Percentiles rank a stretch among this genome's conserved stretches.
Evolutionary conservation across 1,140 invertebrate species (phyloP).

Genomic region (Camponotus pennsylvanicus): DNA sequence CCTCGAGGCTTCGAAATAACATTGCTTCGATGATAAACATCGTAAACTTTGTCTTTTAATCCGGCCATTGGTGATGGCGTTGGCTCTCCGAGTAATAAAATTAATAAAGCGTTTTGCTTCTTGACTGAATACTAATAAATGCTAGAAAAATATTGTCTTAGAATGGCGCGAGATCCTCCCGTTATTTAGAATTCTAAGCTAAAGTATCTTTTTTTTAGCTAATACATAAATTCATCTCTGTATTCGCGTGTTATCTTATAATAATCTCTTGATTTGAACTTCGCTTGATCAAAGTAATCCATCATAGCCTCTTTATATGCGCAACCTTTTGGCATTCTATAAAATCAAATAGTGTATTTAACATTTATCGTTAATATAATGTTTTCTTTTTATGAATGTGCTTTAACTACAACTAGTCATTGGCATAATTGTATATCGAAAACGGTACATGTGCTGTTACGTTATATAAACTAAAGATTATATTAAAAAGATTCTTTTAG

Average conservation of each 20-base stretch:
- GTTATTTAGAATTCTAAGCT: neutral
- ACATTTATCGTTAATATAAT: neutral
- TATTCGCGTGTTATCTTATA: slow-evolving; percentile 1
- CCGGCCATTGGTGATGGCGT: neutral
- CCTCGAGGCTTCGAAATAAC: slow-evolving; percentile 6
- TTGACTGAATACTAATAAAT: slow-evolving; percentile 11
- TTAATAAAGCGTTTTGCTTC: neutral
- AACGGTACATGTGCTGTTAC: neutral
- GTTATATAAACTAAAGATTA: neutral
- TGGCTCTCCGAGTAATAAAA: neutral
- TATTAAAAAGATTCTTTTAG: neutral
- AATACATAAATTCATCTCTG: neutral
- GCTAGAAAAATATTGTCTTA: neutral
- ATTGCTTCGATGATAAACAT: slow-evolving; percentile 35
- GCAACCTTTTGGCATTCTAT: neutral
- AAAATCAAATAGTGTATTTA: neutral
- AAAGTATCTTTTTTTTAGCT: neutral
- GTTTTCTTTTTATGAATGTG: neutral
- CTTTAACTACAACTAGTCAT: neutral
- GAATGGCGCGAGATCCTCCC: neutral
- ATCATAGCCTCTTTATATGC: neutral
- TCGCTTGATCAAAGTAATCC: neutral
- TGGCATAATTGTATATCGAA: neutral
- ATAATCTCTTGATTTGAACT: neutral
- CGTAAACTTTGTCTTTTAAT: slow-evolving; percentile 36